Evolutionary conservation across 2,888 invertebrate species (phyloP), one percentile per base, ranked within the genome.

Genomic region (Eupithecia insigniata): DNA sequence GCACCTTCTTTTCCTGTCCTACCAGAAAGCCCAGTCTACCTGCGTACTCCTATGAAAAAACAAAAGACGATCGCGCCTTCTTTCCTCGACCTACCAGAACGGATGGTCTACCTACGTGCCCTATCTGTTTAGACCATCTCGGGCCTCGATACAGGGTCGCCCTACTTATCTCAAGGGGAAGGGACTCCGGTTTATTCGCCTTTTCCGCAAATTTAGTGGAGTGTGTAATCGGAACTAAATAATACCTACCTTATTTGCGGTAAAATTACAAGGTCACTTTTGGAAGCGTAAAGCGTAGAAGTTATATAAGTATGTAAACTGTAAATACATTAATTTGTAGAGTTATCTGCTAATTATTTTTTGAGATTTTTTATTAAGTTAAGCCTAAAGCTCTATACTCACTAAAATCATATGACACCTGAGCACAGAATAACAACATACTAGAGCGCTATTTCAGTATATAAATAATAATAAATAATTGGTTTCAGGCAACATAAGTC

Each of bases 121-220:
- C 75, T 78, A 81, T 80, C 81, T 70, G 67, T 28, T 71, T 65
- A 18, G 66, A 67, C 66, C 75, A 81, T 81, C 80, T 75, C 32
- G 65, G 71, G 74, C 32, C 68, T 39, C 46, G 51, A 73, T 70
- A 69, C 67, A 69, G 71, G 67, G 71, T 77, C 74, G 71, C 32
- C 51, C 73, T 74, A 76, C 71, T 75, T 74, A 64, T 77, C 78
- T 75, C 62, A 18, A 74, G 73, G 36, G 66, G 61, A 73, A 74
- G 71, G 68, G 30, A 30, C 77, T 75, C 46, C 65, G 74, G 71
- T 68, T 71, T 58, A 65, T 67, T 72, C 55, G 69, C 71, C 69
- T 74, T 72, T 73, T 67, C 70, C 43, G 55, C 69, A 55, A 39
- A 69, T 69, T 72, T 71, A 73, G 67, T 70, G 66, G 67, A 60